Conservation (phyloP, 2,888 invertebrate genomes). For the Archips crataeganus region DNA sequence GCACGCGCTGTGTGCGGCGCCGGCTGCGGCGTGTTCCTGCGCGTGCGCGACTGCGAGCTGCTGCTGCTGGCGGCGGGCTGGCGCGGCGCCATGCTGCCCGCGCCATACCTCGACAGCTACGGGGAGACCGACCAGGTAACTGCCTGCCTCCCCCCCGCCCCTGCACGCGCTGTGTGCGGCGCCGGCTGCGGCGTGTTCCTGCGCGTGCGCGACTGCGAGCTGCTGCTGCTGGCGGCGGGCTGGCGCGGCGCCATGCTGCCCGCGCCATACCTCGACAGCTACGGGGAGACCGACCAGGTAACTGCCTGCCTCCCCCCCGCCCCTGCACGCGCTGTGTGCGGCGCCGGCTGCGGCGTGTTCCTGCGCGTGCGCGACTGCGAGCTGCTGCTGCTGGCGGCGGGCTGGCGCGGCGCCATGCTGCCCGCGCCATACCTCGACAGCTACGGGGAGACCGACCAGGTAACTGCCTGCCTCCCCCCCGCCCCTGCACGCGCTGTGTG, state of each 20-base stretch:
- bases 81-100: slow-evolving; percentile 93
- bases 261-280: slow-evolving; percentile 98
- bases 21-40: too few relatives aligned
- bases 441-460: slow-evolving; percentile 97
- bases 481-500: slow-evolving; percentile 46
- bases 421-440: slow-evolving; percentile 98
- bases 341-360: too few relatives aligned
- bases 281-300: slow-evolving; percentile 96
- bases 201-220: too few relatives aligned
- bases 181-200: too few relatives aligned
- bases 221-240: too few relatives aligned
- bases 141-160: too few relatives aligned
- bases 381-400: too few relatives aligned
- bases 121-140: slow-evolving; percentile 95
- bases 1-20: too few relatives aligned
- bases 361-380: too few relatives aligned
- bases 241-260: slow-evolving; percentile 92
- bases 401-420: slow-evolving; percentile 90
- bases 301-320: slow-evolving; percentile 82
- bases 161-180: too few relatives aligned
- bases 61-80: too few relatives aligned
- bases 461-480: slow-evolving; percentile 81
- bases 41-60: too few relatives aligned
- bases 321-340: not conserved
- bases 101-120: slow-evolving; percentile 98